Base-by-base conservation (phyloP, 2,888 invertebrate genomes). In the Agapostemon virescens region DNA sequence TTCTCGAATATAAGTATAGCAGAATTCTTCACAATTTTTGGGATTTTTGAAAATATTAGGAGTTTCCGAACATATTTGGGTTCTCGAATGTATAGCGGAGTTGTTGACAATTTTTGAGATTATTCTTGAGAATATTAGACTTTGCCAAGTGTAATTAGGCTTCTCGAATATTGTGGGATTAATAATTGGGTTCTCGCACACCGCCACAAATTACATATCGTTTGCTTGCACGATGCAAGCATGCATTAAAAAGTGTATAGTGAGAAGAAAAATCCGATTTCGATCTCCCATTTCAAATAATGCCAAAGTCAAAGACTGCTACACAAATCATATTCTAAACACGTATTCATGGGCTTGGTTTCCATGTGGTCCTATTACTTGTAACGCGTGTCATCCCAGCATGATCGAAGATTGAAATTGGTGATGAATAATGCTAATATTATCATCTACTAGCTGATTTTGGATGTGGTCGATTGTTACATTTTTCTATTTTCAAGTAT, bases 241-340 rank as follows among this genome's bases (percentile, higher is more conserved):
- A 55, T 40, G n/a, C 6, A 49, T 52, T 42, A 13, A 52, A 69
- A 66, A 40, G 11, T 61, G 52, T 20, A 66, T 52, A 40, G 9
- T 33, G 33, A 33, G 61, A 30, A 61, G 30, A 30, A 61, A 69
- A 55, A 40, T 15, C 23, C 61, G 26, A 61, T 72, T 77, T 74
- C 52, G 70, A 74, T 70, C 63, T 66, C 64, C 80, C 58, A 40
- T 55, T 85, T 76, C 30, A 67, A 69, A 77, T 84, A 85, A 84
- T 81, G 77, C 84, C 84, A 86, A 86, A 81, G 81, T 79, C 55
- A 69, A 85, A 86, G 80, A 85, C 81, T 83, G 85, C 73, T 70
- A 40, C 76, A 75, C 36, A 81, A 73, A 79, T 64, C 64, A 74
- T 80, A 63, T 69, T 82, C 42, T 17, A 23, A 64, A 58, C 58